Percentiles rank a stretch among this genome's conserved stretches.
Evolutionary conservation across 1,140 invertebrate genomes (phyloP).

Genomic region (Condylostylus longicornis): DNA sequence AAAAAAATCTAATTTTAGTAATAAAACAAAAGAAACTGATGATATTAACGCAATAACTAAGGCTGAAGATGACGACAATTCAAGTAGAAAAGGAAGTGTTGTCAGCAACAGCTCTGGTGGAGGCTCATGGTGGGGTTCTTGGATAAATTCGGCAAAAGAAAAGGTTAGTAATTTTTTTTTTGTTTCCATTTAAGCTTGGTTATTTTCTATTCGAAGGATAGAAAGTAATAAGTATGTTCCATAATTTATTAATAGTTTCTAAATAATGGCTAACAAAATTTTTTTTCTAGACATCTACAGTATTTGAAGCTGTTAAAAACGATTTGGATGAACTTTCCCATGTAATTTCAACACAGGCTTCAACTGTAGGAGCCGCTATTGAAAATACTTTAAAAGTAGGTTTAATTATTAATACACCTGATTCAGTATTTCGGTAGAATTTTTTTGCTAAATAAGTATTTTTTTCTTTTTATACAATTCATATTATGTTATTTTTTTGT

Average conservation of each 20-base stretch:
- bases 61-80: too few species aligned
- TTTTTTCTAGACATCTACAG: conserved; percentile 45
- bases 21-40: too few species aligned
- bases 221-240: neutral
- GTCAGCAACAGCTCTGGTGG: too few species aligned
- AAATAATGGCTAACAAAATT: neutral
- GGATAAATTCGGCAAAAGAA: conserved; percentile 35
- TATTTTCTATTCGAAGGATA: neutral
- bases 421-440: too few species aligned
- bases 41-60: too few species aligned
- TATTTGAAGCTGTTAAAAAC: conserved; percentile 58
- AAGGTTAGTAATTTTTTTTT: conserved; percentile 32
- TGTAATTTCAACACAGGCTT: conserved; percentile 52
- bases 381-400: conserved; percentile 52
- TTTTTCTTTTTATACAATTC: too few species aligned
- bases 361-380: conserved; percentile 43
- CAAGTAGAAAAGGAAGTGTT: too few species aligned
- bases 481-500: too few species aligned
- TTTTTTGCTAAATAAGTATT: too few species aligned
- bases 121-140: conserved; percentile 36
- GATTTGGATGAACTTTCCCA: conserved; percentile 57
- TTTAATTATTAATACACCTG: too few species aligned
- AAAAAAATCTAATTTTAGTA: too few species aligned
- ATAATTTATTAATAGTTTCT: conserved; percentile 2
- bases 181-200: neutral